A percentile compares a stretch with the other conserved stretches of the same genome.
phyloP scores from a whole-genome alignment of 2,888 invertebrate genomes.

The Mythimna vitellina region DNA sequence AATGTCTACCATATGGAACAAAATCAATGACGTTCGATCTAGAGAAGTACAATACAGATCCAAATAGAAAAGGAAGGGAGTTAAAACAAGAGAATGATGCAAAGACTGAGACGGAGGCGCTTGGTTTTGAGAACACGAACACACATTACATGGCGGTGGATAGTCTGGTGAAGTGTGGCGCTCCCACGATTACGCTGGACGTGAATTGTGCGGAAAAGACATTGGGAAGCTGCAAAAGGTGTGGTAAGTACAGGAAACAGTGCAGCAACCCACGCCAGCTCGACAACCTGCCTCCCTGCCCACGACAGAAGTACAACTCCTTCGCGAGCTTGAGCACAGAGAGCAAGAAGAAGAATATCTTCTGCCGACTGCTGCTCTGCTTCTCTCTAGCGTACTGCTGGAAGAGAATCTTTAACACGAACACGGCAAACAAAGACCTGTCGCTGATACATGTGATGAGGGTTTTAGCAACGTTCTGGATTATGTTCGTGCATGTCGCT shows the following conservation, averaged over 20 bases:
- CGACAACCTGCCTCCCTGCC: conserved; percentile 75
- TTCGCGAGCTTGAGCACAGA: conserved; percentile 79
- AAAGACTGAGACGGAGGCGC: conserved; percentile 67
- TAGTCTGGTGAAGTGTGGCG: conserved; percentile 68
- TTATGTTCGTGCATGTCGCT: conserved; percentile 91
- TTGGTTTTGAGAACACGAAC: conserved; percentile 72
- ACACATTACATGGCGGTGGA: conserved; percentile 78
- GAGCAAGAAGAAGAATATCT: conserved; percentile 73
- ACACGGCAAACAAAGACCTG: conserved; percentile 87
- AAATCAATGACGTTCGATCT: conserved; percentile 81
- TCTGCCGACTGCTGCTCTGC: conserved; percentile 80
- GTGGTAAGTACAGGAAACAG: conserved; percentile 86
- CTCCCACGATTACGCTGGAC: conserved; percentile 84
- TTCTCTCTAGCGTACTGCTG: conserved; percentile 85
- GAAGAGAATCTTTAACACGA: conserved; percentile 84
- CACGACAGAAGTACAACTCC: conserved; percentile 79
- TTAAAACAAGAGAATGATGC: conserved; percentile 58
- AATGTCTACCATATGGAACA: conserved; percentile 72
- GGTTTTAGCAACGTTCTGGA: conserved; percentile 92
- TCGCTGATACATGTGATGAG: conserved; percentile 91
- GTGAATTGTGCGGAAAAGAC: conserved; percentile 80
- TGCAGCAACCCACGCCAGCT: conserved; percentile 73
- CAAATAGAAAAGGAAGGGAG: conserved; percentile 65
- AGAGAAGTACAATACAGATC: conserved; percentile 78
- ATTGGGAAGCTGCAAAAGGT: conserved; percentile 80